Base-by-base conservation (phyloP, 2,888 invertebrate genomes). In the Cactoblastis cactorum region DNA sequence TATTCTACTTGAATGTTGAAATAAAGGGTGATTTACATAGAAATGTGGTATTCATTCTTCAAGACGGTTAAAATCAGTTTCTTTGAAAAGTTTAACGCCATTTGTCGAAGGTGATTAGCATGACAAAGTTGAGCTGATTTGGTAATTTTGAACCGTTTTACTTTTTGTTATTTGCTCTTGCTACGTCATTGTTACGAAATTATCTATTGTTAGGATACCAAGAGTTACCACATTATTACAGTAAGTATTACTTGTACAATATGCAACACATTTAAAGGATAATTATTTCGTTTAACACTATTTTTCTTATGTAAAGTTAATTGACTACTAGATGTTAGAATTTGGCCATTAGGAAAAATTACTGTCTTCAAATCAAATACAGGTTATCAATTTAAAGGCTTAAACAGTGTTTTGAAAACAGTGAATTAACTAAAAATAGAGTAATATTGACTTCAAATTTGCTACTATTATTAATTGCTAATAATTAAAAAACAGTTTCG, bases 71-170 rank as follows among this genome's bases (percentile, higher is more conserved):
- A 5, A 43, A 43, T 34, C 22, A 35, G 43, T 43, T 33, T 19
- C 37, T 35, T 50, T 45, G 35, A 45, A 45, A 43, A 14, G 19
- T 41, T 12, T 2, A 43, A 15, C 35, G 35, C 35, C 34, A 41
- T 22, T 49, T 41, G 39, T 49, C 19, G 9, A 19, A 55, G 11
- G 22, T 14, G 39, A 63, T 71, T 70, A 60, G 45, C 71, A 71
- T 69, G 59, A 71, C 69, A 71, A 66, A 52, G 34, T 53, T 17
- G 54, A 55, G 46, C 62, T 45, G 61, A 61, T 69, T 67, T 60
- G 55, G 63, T 56, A 62, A 69, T 69, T 64, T 57, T 28, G 45
- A 41, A 51, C 53, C 53, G 57, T 55, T 52, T 54, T 50, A 53
- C 54, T 54, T 58, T 54, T 45, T 51, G 57, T 53, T 57, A 52